Evolutionary conservation across 2,888 invertebrate genomes (phyloP).

Genomic region (Tuberolachnus salignus): DNA sequence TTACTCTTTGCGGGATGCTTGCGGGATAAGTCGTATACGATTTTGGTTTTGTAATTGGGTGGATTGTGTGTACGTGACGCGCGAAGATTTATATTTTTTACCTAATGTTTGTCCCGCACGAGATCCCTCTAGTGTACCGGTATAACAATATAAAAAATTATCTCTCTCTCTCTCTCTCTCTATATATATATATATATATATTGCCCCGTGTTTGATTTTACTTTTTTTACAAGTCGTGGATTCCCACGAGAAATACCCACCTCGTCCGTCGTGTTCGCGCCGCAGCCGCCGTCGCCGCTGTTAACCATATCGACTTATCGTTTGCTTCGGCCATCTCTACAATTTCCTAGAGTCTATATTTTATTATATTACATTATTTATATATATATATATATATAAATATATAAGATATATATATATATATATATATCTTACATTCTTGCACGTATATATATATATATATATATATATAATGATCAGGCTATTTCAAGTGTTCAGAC

Average conservation of each 20-base stretch:
- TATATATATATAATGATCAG: background rate
- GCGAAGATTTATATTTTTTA: constrained; percentile 1
- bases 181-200: no score
- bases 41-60: background rate
- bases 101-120: background rate
- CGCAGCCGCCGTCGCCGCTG: background rate
- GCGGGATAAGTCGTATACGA: background rate
- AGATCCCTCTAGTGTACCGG: no score
- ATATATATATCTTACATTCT: background rate
- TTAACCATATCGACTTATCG: constrained; percentile 44
- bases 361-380: background rate
- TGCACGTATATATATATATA: background rate
- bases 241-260: constrained; percentile 41
- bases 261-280: background rate
- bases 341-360: constrained; percentile 8
- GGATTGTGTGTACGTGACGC: background rate
- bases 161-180: no score
- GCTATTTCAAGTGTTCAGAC: constrained; percentile 2
- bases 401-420: no score
- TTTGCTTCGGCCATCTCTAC: constrained; percentile 17
- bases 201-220: background rate
- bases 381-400: background rate
- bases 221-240: constrained; percentile 33
- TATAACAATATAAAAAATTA: background rate
- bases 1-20: background rate